Base-by-base conservation (phyloP, 1,140 invertebrate genomes). In the Temnothorax nylanderi region DNA sequence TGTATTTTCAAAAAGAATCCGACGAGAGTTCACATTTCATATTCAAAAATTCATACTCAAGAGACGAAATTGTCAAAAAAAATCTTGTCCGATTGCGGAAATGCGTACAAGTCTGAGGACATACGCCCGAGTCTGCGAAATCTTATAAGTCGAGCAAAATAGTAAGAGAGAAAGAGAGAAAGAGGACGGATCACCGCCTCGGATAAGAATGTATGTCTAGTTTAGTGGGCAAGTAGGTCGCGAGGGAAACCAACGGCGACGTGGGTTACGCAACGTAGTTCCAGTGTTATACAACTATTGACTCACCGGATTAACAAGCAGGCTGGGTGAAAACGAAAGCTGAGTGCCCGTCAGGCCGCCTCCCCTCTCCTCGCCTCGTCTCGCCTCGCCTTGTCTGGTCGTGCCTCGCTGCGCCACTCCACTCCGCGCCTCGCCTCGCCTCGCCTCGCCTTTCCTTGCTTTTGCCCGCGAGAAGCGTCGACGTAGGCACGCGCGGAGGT, bases 211-310 rank as follows among this genome's bases (percentile, higher is more conserved):
- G 95, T 96, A 91, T 96, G 95, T 96, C 96, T 96, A 96, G 96
- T 96, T 95, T 95, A 96, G 93, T 96, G 94, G 95, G 95, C 94
- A 96, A 96, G 94, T 95, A 95, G 96, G 95, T 96, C 95, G 95
- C 94, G 92, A 93, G 93, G 93, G 94, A 95, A 95, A 95, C 92
- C 94, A 91, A 93, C 90, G 74, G 90, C 80, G 75, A 49, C 54
- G 80, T 34, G 56, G 32, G 81, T 95, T 95, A 94, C 93, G 94
- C 94, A 95, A 95, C 91, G 85, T 90, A 93, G 92, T 94, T 95
- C 94, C 94, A 95, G 93, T 93, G 94, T 95, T 95, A 95, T 95
- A 95, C 95, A 95, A 95, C 94, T 95, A 95, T 95, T 95, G 95
- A 94, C 94, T 95, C 95, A 95, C 94, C 94, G 93, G 93, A 95